Percentiles rank a stretch among this genome's conserved stretches.
Evolutionary conservation across 1,140 invertebrate genomes (phyloP).

Genomic region (Drosophila nebulosa): DNA sequence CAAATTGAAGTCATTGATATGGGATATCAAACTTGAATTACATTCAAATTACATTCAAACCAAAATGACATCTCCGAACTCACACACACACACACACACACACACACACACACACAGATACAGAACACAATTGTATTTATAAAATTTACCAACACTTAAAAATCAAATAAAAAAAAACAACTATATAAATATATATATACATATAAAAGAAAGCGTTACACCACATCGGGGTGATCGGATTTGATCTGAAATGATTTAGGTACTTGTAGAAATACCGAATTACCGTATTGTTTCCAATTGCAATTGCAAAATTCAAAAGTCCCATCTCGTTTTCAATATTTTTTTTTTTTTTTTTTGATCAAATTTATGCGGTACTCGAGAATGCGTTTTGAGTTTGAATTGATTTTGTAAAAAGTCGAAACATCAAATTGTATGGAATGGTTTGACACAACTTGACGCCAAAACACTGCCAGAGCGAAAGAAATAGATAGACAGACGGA

Average conservation of each 20-base stretch:
- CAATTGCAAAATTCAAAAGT: background rate
- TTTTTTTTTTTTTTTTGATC: background rate
- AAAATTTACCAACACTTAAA: background rate
- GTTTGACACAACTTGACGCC: constrained; percentile 81
- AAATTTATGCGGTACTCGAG: background rate
- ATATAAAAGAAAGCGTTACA: background rate
- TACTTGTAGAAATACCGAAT: background rate
- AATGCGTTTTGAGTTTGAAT: constrained; percentile 45
- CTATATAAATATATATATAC: background rate
- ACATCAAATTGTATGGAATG: constrained; percentile 75
- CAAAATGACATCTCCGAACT: background rate
- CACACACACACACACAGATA: background rate
- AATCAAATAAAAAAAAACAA: background rate
- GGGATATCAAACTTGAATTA: background rate
- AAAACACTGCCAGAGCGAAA: constrained; percentile 80
- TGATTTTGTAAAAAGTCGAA: constrained; percentile 65
- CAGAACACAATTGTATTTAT: background rate
- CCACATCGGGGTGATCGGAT: background rate
- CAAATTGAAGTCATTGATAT: background rate
- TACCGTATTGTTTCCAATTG: constrained; percentile 19
- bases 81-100: background rate
- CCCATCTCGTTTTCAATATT: background rate
- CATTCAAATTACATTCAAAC: background rate
- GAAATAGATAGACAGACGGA: constrained; percentile 33
- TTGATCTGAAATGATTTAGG: constrained; percentile 1